Percentiles rank a stretch among this genome's conserved stretches.
phyloP scores from a whole-genome alignment of 2,797 vertebrate genomes.

The Stomatorhinus walkeri region DNA sequence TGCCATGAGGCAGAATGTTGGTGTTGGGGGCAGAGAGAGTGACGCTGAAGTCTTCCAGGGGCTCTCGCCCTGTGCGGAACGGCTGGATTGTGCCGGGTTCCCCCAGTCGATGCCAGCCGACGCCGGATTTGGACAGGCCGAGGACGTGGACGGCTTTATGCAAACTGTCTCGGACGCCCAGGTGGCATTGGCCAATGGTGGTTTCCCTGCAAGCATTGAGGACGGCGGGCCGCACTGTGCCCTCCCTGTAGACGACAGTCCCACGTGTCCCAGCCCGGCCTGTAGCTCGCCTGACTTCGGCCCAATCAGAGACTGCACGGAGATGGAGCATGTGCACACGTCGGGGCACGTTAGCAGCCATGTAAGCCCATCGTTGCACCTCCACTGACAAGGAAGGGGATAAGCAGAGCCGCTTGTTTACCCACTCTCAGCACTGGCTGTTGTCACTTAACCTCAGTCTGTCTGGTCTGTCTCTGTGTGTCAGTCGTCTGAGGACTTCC shows the following conservation, averaged over 20 bases:
- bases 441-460: background rate
- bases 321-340: constrained; percentile 14
- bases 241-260: constrained; percentile 7
- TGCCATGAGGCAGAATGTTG: constrained; percentile 48
- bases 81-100: background rate
- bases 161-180: background rate
- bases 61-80: background rate
- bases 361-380: constrained; percentile 14
- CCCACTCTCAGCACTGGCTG: background rate
- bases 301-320: constrained; percentile 10
- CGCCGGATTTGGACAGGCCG: background rate
- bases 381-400: background rate
- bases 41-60: constrained; percentile 9
- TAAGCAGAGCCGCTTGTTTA: background rate
- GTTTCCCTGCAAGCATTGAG: background rate
- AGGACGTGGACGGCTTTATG: constrained; percentile 3
- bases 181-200: too few relatives aligned
- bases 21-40: background rate
- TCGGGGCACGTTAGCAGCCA: background rate
- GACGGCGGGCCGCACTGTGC: background rate
- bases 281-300: constrained; percentile 36
- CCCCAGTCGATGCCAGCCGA: background rate
- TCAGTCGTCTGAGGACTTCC: background rate
- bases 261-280: constrained; percentile 24
- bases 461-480: background rate